A percentile compares a stretch with the other conserved stretches of the same genome.
Conservation (phyloP, 2,797 vertebrate genomes). For the Onychomys leucogaster region DNA sequence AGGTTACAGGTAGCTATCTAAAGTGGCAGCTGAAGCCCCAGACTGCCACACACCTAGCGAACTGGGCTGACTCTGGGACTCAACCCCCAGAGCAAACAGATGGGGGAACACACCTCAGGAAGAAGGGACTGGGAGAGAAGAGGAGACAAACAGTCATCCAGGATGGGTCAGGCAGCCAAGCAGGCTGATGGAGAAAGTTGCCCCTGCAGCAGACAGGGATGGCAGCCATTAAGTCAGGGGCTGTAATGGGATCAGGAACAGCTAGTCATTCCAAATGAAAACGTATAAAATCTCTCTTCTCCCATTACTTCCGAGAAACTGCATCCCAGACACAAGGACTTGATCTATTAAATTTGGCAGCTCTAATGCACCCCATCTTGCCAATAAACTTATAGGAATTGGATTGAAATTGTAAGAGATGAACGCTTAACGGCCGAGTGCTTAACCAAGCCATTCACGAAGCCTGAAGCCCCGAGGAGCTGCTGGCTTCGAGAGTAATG, state of each 20-base stretch:
- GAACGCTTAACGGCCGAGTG: constrained; percentile 72
- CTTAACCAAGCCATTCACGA: constrained; percentile 76
- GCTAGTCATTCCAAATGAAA: constrained; percentile 78
- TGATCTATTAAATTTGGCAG: constrained; percentile 83
- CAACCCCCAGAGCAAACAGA: not conserved
- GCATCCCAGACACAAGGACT: constrained; percentile 60
- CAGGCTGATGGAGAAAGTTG: constrained; percentile 23
- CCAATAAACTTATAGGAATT: constrained; percentile 83
- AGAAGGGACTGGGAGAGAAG: not conserved
- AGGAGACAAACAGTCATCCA: not conserved
- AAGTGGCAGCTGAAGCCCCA: not conserved
- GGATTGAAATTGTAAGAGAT: constrained; percentile 81
- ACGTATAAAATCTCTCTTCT: constrained; percentile 78
- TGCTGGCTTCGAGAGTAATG: constrained; percentile 4
- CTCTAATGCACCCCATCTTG: constrained; percentile 80
- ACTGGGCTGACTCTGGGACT: constrained; percentile 7
- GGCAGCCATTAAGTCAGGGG: constrained; percentile 60
- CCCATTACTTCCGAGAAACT: constrained; percentile 72
- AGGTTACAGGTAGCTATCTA: not conserved
- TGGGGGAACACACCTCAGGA: not conserved
- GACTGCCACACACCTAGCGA: not conserved
- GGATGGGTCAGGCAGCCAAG: constrained; percentile 29
- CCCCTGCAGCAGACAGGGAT: constrained; percentile 24
- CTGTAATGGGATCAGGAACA: constrained; percentile 73
- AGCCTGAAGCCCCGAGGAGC: constrained; percentile 62